Evolutionary conservation across 2,113 vertebrate species (phyloP), one percentile per base, ranked within the genome.

Genomic region (Tautogolabrus adspersus): DNA sequence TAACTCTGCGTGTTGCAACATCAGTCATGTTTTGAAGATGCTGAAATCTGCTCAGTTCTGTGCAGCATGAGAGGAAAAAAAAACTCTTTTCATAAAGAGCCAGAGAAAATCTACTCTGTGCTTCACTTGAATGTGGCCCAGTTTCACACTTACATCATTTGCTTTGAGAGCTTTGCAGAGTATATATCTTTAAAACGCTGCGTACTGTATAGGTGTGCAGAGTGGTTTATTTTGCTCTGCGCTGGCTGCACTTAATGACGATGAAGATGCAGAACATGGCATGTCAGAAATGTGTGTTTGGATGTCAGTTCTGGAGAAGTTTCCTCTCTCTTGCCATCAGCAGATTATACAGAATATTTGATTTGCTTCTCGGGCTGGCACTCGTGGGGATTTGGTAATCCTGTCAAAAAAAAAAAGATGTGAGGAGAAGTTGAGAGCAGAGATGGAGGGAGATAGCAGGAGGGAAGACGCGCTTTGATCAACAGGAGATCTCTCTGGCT

Each of bases 331-430:
- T 70, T 54, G 71, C 75, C 61, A 70, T 82, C 75, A 79, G 72
- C 79, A 92, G 87, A 93, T 93, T 84, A 93, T 76, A 93, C 80
- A 85, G 93, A 94, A 94, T 93, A 92, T 86, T 88, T 86, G 69
- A 94, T 93, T 58, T 52, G 56, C 72, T 57, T 87, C 87, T 89
- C n/a, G 57, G 64, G n/a, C 85, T 10, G 66, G 51, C 18, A 58
- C 90, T 84, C 78, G 37, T 73, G 84, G 88, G 88, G 79, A 82
- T 74, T 88, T 68, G 49, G 70, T 77, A 86, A 80, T 58, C 66
- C 86, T 82, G 84, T 87, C 79, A 83, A 74, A 91, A 26, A 83
- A 74, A 91, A n/a, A 89, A 84, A 87, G 69, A 88, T 87, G 77
- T 78, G 81, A 84, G 63, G 69, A 82, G 82, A 75, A 58, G 56